These are phyloP conservation scores for Catostomus latipinnis DNA, from an alignment of 2,797 vertebrate species.

Conservation along the genomic window DNA sequence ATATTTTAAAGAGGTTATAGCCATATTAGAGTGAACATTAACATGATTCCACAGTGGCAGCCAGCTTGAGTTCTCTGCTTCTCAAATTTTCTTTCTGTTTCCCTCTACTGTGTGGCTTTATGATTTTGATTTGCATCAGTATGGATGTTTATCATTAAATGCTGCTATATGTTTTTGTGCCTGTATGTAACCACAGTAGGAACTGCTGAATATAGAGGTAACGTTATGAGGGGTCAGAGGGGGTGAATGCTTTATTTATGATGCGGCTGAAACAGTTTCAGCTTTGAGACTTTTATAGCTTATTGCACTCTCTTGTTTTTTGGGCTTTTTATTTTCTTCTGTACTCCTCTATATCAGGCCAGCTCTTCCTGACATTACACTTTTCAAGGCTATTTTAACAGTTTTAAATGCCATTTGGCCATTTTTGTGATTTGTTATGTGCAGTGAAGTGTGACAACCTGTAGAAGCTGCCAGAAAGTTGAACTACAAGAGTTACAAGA, in stretches of 20 bases:
- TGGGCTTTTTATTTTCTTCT: neutral
- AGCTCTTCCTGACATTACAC: slow-evolving; percentile 1
- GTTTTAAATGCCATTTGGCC: neutral
- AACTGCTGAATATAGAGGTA: neutral
- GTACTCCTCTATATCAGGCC: slow-evolving; percentile 4
- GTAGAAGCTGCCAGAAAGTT: neutral
- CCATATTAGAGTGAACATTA: slow-evolving; percentile 36
- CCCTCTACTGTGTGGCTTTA: slow-evolving; percentile 4
- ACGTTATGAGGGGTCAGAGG: slow-evolving; percentile 12
- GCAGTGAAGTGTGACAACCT: neutral
- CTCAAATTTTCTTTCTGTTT: slow-evolving; percentile 18
- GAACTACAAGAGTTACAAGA: neutral
- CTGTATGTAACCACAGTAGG: neutral
- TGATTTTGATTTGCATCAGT: neutral
- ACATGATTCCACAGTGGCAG: slow-evolving; percentile 21
- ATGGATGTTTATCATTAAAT: neutral
- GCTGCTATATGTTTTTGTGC: neutral
- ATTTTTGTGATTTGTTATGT: slow-evolving; percentile 1
- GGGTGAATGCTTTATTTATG: slow-evolving; percentile 54
- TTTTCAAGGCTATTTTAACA: neutral
- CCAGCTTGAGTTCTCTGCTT: slow-evolving; percentile 3
- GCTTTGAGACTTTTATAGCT: slow-evolving; percentile 39
- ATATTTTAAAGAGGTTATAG: slow-evolving; percentile 18
- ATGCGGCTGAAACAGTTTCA: slow-evolving; percentile 21
- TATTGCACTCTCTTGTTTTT: slow-evolving; percentile 21